Evolutionary conservation across 1,140 invertebrate genomes (phyloP).

Genomic region (Zaprionus lachaisei): DNA sequence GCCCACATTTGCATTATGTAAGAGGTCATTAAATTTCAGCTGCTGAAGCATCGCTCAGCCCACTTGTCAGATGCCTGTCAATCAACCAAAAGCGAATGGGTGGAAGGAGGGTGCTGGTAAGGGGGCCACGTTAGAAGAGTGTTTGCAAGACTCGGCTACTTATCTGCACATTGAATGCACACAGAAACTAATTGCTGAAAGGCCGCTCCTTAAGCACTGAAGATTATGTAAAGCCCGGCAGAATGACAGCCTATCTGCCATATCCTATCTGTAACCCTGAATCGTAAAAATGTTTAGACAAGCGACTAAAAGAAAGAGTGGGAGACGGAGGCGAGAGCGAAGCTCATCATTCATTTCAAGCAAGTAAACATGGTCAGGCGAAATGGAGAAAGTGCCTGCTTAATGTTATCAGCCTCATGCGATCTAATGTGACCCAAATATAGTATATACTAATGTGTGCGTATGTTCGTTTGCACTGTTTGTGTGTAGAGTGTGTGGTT

Average conservation of each 20-base stretch:
- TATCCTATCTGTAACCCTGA: slow-evolving; percentile 77
- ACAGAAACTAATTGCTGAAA: slow-evolving; percentile 76
- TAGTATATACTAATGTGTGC: slow-evolving; percentile 19
- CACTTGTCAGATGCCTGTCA: slow-evolving; percentile 65
- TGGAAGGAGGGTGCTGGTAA: background rate
- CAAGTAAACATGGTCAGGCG: slow-evolving; percentile 64
- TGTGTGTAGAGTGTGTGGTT: background rate
- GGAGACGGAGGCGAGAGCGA: background rate
- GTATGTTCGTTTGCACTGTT: background rate
- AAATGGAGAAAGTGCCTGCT: slow-evolving; percentile 55
- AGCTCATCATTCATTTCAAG: slow-evolving; percentile 74
- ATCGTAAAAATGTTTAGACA: slow-evolving; percentile 78
- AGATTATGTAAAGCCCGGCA: slow-evolving; percentile 70
- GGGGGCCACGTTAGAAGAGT: slow-evolving; percentile 32
- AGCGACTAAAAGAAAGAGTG: slow-evolving; percentile 28
- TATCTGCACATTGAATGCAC: slow-evolving; percentile 64
- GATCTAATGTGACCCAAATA: slow-evolving; percentile 78
- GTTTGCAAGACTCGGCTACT: slow-evolving; percentile 58
- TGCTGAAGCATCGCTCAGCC: slow-evolving; percentile 17
- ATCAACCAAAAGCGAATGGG: slow-evolving; percentile 60
- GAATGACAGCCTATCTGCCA: slow-evolving; percentile 34
- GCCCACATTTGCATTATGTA: slow-evolving; percentile 23
- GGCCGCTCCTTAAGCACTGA: slow-evolving; percentile 61
- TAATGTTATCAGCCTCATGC: slow-evolving; percentile 65
- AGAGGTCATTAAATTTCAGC: slow-evolving; percentile 55